Evolutionary conservation across 2,113 vertebrate genomes (phyloP).

Genomic region (Pogona vitticeps): DNA sequence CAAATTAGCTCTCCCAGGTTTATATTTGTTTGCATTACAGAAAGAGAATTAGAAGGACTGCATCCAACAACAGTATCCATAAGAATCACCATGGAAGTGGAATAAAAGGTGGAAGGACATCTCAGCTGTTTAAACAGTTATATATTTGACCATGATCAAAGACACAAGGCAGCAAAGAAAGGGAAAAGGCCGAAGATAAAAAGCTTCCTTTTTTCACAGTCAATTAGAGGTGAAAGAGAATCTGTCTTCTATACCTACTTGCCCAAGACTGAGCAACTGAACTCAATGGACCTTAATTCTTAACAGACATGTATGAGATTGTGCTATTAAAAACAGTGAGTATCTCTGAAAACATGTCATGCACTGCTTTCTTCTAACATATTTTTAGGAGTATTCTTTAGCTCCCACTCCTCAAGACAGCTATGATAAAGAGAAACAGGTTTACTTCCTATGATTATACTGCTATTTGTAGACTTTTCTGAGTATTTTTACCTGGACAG

Average conservation of each 20-base stretch:
- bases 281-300: background rate
- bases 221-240: slow-evolving; percentile 8
- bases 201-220: background rate
- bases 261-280: background rate
- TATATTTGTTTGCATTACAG: background rate
- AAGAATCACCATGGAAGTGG: background rate
- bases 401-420: background rate
- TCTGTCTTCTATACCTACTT: background rate
- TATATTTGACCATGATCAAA: slow-evolving; percentile 7
- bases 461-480: too few species aligned
- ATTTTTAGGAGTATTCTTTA: background rate
- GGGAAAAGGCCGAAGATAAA: background rate
- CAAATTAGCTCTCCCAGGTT: background rate
- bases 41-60: background rate
- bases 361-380: background rate
- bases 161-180: background rate
- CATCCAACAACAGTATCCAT: background rate
- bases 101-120: background rate
- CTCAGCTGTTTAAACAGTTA: background rate
- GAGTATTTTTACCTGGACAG: too few species aligned
- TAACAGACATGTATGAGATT: background rate
- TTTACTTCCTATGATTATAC: background rate
- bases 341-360: background rate
- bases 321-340: background rate
- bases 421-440: background rate